Evolutionary conservation across 1,140 invertebrate genomes (phyloP).

Genomic region (Pseudomyrmex dendroicus): DNA sequence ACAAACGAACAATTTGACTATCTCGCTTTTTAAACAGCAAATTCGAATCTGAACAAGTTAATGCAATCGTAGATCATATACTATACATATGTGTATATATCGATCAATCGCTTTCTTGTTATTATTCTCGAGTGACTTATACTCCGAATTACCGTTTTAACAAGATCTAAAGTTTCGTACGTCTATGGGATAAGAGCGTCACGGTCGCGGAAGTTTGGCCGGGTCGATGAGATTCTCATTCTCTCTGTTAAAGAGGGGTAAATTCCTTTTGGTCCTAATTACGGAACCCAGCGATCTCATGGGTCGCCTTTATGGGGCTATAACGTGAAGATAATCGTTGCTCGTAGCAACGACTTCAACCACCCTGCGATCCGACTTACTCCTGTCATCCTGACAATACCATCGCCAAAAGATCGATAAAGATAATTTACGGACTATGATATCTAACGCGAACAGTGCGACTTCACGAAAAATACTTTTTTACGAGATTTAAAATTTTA

Average conservation of each 20-base stretch:
- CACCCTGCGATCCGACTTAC: neutral
- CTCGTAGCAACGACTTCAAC: constrained; percentile 23
- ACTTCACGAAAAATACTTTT: constrained; percentile 44
- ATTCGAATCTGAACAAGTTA: constrained; percentile 9
- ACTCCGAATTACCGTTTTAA: constrained; percentile 51
- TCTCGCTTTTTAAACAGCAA: neutral
- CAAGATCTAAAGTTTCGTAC: constrained; percentile 33
- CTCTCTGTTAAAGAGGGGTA: constrained; percentile 36
- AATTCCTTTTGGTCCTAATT: constrained; percentile 66
- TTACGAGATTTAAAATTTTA: constrained; percentile 52
- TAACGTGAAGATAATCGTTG: constrained; percentile 67
- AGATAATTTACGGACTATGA: constrained; percentile 60
- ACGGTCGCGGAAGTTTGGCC: constrained; percentile 50
- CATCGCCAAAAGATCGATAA: constrained; percentile 24
- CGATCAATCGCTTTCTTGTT: neutral
- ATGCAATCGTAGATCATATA: constrained; percentile 8
- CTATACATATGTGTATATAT: neutral
- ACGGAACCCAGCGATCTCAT: constrained; percentile 24
- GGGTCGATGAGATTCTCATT: constrained; percentile 61
- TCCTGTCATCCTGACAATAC: constrained; percentile 43
- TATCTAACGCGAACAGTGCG: neutral
- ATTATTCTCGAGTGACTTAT: constrained; percentile 33
- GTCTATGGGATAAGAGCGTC: constrained; percentile 38
- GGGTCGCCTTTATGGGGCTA: constrained; percentile 42
- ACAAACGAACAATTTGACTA: neutral